These are phyloP conservation scores for Dysmachus trigonus DNA, from an alignment of 2,888 invertebrate genomes.

Conservation along the genomic window DNA sequence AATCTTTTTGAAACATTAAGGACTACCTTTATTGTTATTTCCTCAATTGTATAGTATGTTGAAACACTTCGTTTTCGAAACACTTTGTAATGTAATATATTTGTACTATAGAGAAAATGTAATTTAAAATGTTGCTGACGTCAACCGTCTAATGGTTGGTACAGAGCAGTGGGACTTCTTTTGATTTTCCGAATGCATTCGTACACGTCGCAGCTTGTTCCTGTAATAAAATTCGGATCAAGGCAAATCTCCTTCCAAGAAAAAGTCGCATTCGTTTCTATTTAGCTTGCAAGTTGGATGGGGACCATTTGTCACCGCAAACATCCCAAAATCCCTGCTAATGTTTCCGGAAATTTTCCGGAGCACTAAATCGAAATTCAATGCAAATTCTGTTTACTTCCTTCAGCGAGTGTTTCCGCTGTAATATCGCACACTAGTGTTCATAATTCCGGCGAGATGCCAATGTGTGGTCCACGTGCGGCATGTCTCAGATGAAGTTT, in stretches of 20 bases:
- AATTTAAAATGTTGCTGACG: neutral
- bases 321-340: neutral
- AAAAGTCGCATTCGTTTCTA: neutral
- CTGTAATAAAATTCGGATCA: neutral
- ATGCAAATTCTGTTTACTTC: neutral
- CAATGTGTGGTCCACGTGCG: neutral
- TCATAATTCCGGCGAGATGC: neutral
- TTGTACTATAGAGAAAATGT: neutral
- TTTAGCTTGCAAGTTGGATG: neutral
- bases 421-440: neutral
- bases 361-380: conserved; percentile 1
- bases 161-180: neutral
- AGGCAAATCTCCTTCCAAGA: neutral
- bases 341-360: neutral
- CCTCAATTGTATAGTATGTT: neutral
- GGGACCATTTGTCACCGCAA: neutral
- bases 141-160: neutral
- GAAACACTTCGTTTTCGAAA: neutral
- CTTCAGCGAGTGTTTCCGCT: neutral
- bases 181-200: neutral
- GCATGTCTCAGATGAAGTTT: neutral
- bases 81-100: neutral
- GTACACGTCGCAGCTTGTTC: neutral
- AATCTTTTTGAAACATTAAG: no score
- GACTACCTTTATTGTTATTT: no score